Conservation (phyloP, 2,113 vertebrate species). For the Chaenogobius annularis region DNA sequence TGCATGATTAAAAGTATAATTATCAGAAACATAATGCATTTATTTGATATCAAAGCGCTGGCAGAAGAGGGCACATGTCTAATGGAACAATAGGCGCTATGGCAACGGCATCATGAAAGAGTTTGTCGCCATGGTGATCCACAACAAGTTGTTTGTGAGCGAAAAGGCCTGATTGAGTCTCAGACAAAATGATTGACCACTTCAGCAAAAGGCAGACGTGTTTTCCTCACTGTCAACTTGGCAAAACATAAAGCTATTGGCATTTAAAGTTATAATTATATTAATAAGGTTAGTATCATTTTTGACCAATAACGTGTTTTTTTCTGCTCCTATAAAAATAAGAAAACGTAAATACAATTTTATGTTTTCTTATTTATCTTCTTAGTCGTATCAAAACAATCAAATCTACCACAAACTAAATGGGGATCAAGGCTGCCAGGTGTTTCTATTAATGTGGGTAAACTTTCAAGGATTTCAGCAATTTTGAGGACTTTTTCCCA, state of each 20-base stretch:
- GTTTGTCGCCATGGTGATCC: slow-evolving; percentile 71
- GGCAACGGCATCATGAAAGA: slow-evolving; percentile 76
- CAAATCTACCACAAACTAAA: too few species aligned
- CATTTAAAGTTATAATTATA: not conserved
- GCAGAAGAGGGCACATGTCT: slow-evolving; percentile 45
- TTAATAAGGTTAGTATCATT: not conserved
- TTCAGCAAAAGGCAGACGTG: not conserved
- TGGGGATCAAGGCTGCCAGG: too few species aligned
- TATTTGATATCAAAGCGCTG: slow-evolving; percentile 59
- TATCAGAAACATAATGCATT: slow-evolving; percentile 7
- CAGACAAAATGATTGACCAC: slow-evolving; percentile 8
- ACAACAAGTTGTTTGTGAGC: slow-evolving; percentile 54
- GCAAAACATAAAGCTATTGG: not conserved
- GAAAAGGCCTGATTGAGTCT: slow-evolving; percentile 5
- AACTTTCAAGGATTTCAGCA: too few species aligned
- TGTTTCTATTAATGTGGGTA: too few species aligned
- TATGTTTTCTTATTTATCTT: too few species aligned
- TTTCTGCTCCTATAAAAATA: too few species aligned
- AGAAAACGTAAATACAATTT: too few species aligned
- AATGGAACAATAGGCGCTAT: slow-evolving; percentile 68
- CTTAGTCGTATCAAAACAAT: too few species aligned
- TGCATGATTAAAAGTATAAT: not conserved
- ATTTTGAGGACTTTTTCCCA: too few species aligned
- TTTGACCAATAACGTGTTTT: too few species aligned
- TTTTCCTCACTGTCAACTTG: not conserved